Evolutionary conservation across 2,888 invertebrate genomes (phyloP), one percentile per base, ranked within the genome.

Genomic region (Criorhina ranunculi): DNA sequence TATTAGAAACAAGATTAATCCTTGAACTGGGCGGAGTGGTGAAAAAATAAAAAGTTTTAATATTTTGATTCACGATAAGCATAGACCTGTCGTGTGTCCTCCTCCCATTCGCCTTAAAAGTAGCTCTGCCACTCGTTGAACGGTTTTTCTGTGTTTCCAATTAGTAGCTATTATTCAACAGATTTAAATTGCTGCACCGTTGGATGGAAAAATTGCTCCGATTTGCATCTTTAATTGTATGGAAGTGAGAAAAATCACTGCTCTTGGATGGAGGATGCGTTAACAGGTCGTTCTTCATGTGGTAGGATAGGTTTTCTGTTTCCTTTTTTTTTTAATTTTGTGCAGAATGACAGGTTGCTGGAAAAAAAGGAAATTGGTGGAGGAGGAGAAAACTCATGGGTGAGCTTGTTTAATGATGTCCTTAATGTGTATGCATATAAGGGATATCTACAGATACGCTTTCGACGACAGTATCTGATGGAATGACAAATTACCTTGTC

Each of bases 151-250:
- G 75, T 51, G 46, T 53, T 60, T 60, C 80, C 85, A 85, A 85
- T 85, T 85, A 85, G 85, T 60, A 76, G 85, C 79, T 70, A 85
- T 80, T 85, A 85, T 85, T 80, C 80, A 85, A 70, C 80, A 85
- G 80, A 85, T 85, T 85, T 85, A 79, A 79, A 85, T 80, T 80
- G 80, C 80, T 85, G 85, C 85, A 85, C 66, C 85, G 85, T 40
- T 76, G 85, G 76, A 85, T 80, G 85, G 80, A 81, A 86, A 86
- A 86, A 80, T 86, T 77, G 77, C 80, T 86, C 86, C 79, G 83
- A 87, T 87, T 87, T 87, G 82, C 87, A 87, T 87, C 86, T 87
- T 87, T 87, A 83, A 86, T 87, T 83, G 86, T 66, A 77, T 70
- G 77, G 80, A 83, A 86, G 83, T 73, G 73, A 83, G 78, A 75